Evolutionary conservation across 1,140 invertebrate species (phyloP).

Genomic region (Protaetia brevitarsis): DNA sequence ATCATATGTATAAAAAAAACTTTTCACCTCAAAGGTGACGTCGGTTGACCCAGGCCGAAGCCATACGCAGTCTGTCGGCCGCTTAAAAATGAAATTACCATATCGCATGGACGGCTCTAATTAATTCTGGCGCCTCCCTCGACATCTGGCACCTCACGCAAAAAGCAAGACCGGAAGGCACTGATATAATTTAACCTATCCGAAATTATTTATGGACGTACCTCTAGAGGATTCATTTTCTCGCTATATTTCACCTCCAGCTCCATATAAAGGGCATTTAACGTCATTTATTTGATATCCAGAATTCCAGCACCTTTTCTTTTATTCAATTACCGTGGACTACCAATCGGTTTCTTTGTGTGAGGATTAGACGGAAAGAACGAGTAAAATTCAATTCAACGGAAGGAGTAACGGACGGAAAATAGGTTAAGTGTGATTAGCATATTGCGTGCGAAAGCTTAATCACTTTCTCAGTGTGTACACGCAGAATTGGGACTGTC

Average conservation of each 20-base stretch:
- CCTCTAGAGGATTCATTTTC: neutral
- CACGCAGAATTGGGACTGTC: neutral
- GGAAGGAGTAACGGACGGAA: neutral
- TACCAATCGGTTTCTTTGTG: too few relatives aligned
- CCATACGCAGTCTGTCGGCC: neutral
- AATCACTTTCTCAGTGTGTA: neutral
- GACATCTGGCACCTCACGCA: neutral
- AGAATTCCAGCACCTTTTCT: too few relatives aligned
- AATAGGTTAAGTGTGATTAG: neutral
- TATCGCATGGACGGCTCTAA: conserved; percentile 9
- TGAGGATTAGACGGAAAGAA: too few relatives aligned
- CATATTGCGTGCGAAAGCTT: neutral
- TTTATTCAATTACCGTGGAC: too few relatives aligned
- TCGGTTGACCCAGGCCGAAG: neutral
- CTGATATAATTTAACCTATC: conserved; percentile 12
- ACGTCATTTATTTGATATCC: too few relatives aligned
- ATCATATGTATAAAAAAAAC: too few relatives aligned
- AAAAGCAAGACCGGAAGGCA: conserved; percentile 7
- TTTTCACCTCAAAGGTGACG: neutral
- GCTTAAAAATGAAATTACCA: conserved; percentile 2
- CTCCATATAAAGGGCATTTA: too few relatives aligned
- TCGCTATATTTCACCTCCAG: neutral
- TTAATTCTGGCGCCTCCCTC: neutral
- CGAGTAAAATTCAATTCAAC: too few relatives aligned
- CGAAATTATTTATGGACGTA: conserved; percentile 8